Evolutionary conservation across 1,140 invertebrate genomes (phyloP).

Genomic region (Rhopalosiphum maidis): DNA sequence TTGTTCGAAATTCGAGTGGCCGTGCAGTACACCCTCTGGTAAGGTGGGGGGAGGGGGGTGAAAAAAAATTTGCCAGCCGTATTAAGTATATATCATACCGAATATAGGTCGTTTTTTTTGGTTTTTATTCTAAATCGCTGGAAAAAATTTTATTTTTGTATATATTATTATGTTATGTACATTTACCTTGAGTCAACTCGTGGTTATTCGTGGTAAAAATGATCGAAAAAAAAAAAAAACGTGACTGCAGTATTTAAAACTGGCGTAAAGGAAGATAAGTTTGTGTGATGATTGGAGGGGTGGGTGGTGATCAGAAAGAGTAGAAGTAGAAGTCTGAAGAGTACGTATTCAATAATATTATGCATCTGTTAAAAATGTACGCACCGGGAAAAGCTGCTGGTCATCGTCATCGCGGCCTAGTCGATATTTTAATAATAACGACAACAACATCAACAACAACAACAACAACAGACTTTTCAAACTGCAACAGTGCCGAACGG

Average conservation of each 20-base stretch:
- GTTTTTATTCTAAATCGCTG: neutral
- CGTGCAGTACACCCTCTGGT: neutral
- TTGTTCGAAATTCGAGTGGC: constrained; percentile 55
- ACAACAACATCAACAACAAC: neutral
- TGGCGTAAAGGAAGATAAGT: neutral
- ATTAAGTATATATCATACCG: neutral
- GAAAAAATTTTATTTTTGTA: neutral
- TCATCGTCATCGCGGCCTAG: neutral
- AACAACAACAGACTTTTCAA: constrained; percentile 32
- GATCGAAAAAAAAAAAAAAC: neutral
- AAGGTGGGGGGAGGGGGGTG: neutral
- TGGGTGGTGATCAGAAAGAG: neutral
- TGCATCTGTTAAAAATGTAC: neutral
- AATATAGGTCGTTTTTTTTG: neutral
- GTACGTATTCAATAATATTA: neutral
- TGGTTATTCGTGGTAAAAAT: neutral
- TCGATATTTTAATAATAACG: neutral
- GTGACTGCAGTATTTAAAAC: constrained; percentile 43
- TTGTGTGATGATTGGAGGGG: neutral
- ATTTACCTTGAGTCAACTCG: neutral
- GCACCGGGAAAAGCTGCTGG: constrained; percentile 9
- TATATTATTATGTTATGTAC: neutral
- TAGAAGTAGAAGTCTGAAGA: neutral
- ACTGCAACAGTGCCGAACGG: constrained; percentile 18
- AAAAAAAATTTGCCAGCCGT: neutral